Base-by-base conservation (phyloP, 2,888 invertebrate species). In the Drosophila ustulata region DNA sequence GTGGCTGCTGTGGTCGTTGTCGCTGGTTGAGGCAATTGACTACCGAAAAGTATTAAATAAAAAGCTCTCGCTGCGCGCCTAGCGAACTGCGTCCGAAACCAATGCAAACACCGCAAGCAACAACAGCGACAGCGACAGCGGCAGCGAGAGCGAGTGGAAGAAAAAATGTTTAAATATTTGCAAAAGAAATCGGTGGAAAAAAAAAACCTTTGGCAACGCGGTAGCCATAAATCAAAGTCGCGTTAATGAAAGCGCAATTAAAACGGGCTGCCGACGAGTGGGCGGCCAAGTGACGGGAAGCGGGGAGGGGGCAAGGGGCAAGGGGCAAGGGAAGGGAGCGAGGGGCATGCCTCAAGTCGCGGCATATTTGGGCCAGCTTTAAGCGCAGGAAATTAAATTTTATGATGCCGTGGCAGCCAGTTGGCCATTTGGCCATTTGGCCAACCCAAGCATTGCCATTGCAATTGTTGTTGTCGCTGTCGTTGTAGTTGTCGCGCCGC, bases 191-290 rank as follows among this genome's bases (percentile, higher is more conserved):
- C 82, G 81, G 71, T 82, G 85, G 59, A 74, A 61, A 51, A 58
- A 58, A 69, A 68, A 64, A 88, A 86, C 74, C 84, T 84, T 82
- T 80, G 90, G 82, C 88, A 80, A 75, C 79, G 79, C 90, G 84
- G 88, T 85, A 88, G 90, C 82, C 80, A 90, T 90, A 90, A 90
- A 88, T 90, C 89, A 87, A 89, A 84, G 86, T 75, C 77, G 89
- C 87, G 85, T 90, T 88, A 90, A 89, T 90, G 90, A 90, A 90
- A 87, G 82, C 90, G 87, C 87, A 89, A 86, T 86, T 86, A 85
- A 89, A 86, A 82, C 75, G 81, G 82, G 67, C 82, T 73, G 82
- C 68, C 68, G 50, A 45, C n/a, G 66, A 71, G 87, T 68, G 71
- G 77, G 71, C 63, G 64, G 64, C 41, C 39, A 32, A 28, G 50